Evolutionary conservation across 2,888 invertebrate genomes (phyloP).

Genomic region (Mesopsocus fuscifrons): DNA sequence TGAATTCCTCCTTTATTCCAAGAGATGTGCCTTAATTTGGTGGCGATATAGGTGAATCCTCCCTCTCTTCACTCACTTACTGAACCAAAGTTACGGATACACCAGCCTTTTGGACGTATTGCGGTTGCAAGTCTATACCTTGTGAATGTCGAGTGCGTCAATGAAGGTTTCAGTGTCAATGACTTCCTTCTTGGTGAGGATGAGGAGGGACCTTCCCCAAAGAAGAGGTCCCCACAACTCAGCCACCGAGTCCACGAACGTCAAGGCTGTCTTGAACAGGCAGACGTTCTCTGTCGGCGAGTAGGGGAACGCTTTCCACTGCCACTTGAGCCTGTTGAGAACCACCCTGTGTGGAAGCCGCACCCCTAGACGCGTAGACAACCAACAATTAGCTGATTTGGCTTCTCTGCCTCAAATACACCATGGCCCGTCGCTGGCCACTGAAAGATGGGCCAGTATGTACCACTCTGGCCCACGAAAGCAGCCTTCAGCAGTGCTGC

Average conservation of each 20-base stretch:
- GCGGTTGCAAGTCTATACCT: too few species aligned
- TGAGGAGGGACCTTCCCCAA: slow-evolving; percentile 38
- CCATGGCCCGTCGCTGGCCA: too few species aligned
- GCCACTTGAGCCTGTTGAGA: slow-evolving; percentile 72
- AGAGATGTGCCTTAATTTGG: too few species aligned
- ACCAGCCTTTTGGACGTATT: too few species aligned
- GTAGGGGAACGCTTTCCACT: slow-evolving; percentile 67
- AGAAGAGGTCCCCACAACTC: slow-evolving; percentile 77
- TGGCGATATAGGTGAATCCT: too few species aligned
- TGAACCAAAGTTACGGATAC: too few species aligned
- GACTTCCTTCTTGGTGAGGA: slow-evolving; percentile 52
- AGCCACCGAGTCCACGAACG: slow-evolving; percentile 76
- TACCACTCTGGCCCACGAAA: too few species aligned
- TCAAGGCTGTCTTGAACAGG: slow-evolving; percentile 78
- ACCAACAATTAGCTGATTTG: slow-evolving; percentile 9
- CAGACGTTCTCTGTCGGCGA: slow-evolving; percentile 42
- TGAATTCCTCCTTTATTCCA: too few species aligned
- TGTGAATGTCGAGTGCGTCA: too few species aligned
- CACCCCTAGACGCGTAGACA: slow-evolving; percentile 52
- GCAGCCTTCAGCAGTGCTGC: too few species aligned
- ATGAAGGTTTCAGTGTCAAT: slow-evolving; percentile 62
- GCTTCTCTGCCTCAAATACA: slow-evolving; percentile 8
- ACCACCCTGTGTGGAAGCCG: slow-evolving; percentile 56
- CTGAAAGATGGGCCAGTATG: too few species aligned
- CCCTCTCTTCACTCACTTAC: too few species aligned